Evolutionary conservation across 30 jellyfish, hydroid and myxozoan species (phyloP), one percentile per base, ranked within the genome.

Genomic region (Rhopilema esculentum): DNA sequence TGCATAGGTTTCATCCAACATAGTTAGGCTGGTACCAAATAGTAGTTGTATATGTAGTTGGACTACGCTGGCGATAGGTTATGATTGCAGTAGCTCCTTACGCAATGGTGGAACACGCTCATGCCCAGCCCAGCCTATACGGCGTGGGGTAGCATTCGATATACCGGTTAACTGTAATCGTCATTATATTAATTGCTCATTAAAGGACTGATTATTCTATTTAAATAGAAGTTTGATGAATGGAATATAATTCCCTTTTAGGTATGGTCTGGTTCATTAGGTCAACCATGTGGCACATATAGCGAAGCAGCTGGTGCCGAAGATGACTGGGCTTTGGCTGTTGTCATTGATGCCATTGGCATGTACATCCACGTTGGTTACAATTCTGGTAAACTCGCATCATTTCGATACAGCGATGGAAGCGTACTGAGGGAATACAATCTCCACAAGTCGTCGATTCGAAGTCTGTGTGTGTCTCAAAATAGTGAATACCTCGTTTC

Each of bases 251-350:
- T 64, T 27, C 20, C 8, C 53, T 49, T 30, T 1, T 48, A 92
- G 98, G 92, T 93, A 21, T 93, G 98, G 98, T 83, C 98, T 27
- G 97, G 95, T 30, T 52, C 88, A 25, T 68, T 93, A 4, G 98
- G 98, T 7, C 87, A 62, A 29, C 97, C 95, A 0, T 86, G 78
- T 49, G 89, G 88, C 0, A 66, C 82, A 18, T 48, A 57, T 48
- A 22, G 75, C 20, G 72, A 69, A 15, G 12, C 69, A 21, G 80
- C 23, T 1, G 52, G 22, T 23, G 69, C 33, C 29, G 69, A 31
- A n/a, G 62, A 52, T 31, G 97, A 82, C 49, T 85, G 87, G 84
- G 97, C 96, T 26, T 27, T 84, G 88, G 71, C 96, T 17, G 97
- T 93, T 16, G 89, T 88, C n/a, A 91, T 89, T 27, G 81, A 89